phyloP scores from a whole-genome alignment of 2,797 vertebrate species.

The Sciurus carolinensis region DNA sequence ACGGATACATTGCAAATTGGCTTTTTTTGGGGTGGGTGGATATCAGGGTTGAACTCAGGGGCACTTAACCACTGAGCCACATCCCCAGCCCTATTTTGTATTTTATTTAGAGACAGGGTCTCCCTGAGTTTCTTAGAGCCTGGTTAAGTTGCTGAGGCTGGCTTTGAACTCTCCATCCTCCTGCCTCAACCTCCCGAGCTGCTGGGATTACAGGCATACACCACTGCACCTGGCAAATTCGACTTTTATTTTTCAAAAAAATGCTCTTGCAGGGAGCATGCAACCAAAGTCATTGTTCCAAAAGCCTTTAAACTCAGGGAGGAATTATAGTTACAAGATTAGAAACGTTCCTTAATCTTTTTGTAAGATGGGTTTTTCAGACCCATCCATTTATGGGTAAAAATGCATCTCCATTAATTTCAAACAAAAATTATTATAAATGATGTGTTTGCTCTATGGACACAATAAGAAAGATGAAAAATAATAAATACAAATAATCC shows the following conservation, averaged over 20 bases:
- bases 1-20: not conserved
- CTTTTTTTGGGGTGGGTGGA: not conserved
- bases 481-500: slow-evolving; percentile 6
- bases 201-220: too few species aligned
- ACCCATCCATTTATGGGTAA: not conserved
- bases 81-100: too few species aligned
- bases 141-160: too few species aligned
- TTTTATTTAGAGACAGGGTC: too few species aligned
- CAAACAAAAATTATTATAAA: not conserved
- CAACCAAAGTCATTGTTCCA: slow-evolving; percentile 25
- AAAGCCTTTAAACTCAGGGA: not conserved
- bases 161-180: too few species aligned
- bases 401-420: slow-evolving; percentile 21
- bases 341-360: not conserved
- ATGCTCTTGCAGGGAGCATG: not conserved
- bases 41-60: too few species aligned
- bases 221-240: too few species aligned
- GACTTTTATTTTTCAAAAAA: not conserved
- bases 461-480: slow-evolving; percentile 49
- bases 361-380: not conserved
- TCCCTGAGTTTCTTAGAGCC: too few species aligned
- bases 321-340: not conserved
- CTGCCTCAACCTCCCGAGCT: too few species aligned
- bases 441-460: not conserved
- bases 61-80: too few species aligned